These are phyloP conservation scores for Linnaemya tessellans DNA, from an alignment of 2,888 invertebrate genomes.

Conservation along the genomic window DNA sequence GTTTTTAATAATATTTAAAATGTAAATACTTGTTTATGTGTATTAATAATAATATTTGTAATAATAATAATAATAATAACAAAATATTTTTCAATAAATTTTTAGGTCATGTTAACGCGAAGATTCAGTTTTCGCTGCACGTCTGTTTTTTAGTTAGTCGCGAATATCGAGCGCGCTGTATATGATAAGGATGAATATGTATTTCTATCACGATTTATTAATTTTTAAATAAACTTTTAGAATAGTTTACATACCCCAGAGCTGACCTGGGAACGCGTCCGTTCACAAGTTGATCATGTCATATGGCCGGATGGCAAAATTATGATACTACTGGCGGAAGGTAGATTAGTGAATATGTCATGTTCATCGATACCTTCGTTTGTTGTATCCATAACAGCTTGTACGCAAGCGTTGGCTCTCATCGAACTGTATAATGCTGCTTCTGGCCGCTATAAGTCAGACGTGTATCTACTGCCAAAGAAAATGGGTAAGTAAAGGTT, in stretches of 20 bases:
- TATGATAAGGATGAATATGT: no score
- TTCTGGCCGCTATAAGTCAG: conserved; percentile 95
- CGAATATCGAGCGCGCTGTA: no score
- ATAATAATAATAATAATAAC: no score
- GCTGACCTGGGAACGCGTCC: conserved; percentile 97
- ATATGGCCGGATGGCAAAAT: conserved; percentile 98
- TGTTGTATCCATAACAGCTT: conserved; percentile 98
- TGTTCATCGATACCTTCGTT: conserved; percentile 98
- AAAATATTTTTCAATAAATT: no score
- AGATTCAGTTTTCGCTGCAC: no score
- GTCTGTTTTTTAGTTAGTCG: no score
- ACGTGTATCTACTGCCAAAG: conserved; percentile 98
- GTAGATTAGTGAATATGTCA: conserved; percentile 96
- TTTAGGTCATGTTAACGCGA: no score
- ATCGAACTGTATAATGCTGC: conserved; percentile 99
- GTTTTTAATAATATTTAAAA: no score
- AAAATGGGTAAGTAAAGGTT: conserved; percentile 91
- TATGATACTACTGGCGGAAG: conserved; percentile 95
- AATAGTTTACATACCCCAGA: conserved; percentile 96
- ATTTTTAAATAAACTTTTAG: conserved; percentile 82
- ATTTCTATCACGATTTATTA: neutral
- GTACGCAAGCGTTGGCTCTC: conserved; percentile 97
- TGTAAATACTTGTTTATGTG: no score
- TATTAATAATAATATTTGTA: no score
- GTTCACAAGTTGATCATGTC: conserved; percentile 98